These are phyloP conservation scores for Telmatherina bonti DNA, from an alignment of 2,797 vertebrate genomes.

Conservation along the genomic window DNA sequence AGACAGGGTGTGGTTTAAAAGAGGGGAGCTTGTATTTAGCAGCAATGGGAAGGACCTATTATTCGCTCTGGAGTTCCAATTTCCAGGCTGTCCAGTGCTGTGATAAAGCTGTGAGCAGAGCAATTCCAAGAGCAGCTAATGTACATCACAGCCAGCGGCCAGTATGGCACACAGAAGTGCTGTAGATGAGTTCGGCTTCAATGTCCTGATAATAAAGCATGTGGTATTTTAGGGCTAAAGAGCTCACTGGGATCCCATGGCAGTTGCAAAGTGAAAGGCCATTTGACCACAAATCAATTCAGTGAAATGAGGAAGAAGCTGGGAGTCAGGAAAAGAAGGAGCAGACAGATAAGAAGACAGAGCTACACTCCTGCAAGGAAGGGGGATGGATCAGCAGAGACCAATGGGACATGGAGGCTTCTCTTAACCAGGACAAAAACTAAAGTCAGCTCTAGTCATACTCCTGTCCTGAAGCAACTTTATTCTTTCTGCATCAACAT, in stretches of 20 bases:
- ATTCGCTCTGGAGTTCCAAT: conserved; percentile 52
- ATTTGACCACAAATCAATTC: conserved; percentile 52
- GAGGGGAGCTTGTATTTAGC: conserved; percentile 15
- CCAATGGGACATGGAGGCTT: conserved; percentile 27
- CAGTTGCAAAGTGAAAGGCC: conserved; percentile 49
- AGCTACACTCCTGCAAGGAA: not conserved
- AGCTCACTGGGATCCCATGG: conserved; percentile 47
- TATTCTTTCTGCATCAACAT: conserved; percentile 28
- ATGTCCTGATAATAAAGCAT: conserved; percentile 58
- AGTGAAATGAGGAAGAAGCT: conserved; percentile 33
- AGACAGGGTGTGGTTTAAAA: not conserved
- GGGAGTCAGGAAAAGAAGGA: conserved; percentile 18
- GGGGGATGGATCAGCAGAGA: conserved; percentile 12
- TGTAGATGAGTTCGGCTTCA: conserved; percentile 32
- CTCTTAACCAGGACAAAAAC: conserved; percentile 42
- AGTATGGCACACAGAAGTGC: conserved; percentile 29
- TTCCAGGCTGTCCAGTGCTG: conserved; percentile 47
- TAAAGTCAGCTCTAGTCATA: conserved; percentile 20
- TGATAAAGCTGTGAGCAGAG: conserved; percentile 42
- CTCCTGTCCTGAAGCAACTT: conserved; percentile 44
- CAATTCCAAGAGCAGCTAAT: conserved; percentile 45
- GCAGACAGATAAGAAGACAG: conserved; percentile 30
- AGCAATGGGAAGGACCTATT: conserved; percentile 54
- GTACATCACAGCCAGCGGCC: conserved; percentile 47
- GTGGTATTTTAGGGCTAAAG: conserved; percentile 45